A percentile compares a stretch with the other conserved stretches of the same genome.
These are phyloP conservation scores for Tringa solitaria DNA, from an alignment of 2,113 vertebrate genomes.

Conservation along the genomic window DNA sequence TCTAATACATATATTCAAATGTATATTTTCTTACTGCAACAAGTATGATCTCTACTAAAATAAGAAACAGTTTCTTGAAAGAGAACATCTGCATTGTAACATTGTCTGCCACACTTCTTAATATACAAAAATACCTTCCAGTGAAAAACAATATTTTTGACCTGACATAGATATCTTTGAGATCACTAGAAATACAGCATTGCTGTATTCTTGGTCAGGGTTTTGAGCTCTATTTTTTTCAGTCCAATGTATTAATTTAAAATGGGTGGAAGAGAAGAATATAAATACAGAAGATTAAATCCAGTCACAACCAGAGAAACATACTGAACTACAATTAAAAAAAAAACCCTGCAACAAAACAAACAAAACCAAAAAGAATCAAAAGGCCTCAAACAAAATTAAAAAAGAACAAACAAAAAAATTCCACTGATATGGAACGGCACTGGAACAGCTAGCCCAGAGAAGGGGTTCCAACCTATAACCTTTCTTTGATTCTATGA, in stretches of 20 bases:
- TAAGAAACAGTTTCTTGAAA: neutral
- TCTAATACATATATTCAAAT: neutral
- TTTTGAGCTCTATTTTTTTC: neutral
- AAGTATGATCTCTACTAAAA: neutral
- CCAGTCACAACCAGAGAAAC: neutral
- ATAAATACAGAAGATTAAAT: neutral
- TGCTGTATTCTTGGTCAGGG: neutral
- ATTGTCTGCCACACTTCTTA: neutral
- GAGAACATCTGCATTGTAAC: neutral
- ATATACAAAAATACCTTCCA: neutral
- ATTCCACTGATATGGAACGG: neutral
- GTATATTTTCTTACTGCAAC: neutral
- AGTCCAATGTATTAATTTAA: neutral
- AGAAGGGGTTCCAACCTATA: too few relatives aligned
- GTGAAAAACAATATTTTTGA: neutral
- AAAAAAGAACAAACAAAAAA: neutral
- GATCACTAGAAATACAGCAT: neutral
- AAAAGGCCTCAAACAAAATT: neutral
- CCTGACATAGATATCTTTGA: neutral
- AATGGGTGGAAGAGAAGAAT: neutral
- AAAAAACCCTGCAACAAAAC: too few relatives aligned
- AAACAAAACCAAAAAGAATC: neutral
- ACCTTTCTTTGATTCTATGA: too few relatives aligned
- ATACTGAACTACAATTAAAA: fast-evolving
- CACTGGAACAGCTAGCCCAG: too few relatives aligned